These are phyloP conservation scores for Eupithecia vulgata DNA, from an alignment of 2,888 invertebrate genomes.

Conservation along the genomic window DNA sequence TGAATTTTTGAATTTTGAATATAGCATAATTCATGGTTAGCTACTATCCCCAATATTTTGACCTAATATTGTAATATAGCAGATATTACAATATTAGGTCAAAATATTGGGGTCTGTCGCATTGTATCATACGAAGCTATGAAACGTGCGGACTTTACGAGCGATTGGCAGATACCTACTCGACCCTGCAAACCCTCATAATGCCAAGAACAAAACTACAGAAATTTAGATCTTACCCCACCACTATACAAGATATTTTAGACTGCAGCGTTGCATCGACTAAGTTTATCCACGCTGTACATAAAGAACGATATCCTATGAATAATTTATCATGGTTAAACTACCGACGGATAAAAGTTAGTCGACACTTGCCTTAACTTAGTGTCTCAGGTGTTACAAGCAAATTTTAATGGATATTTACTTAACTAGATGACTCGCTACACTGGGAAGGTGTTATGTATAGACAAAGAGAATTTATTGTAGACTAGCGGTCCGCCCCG, in stretches of 20 bases:
- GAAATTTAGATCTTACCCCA: slow-evolving; percentile 19
- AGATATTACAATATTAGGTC: no score
- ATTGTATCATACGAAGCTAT: slow-evolving; percentile 40
- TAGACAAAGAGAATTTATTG: no score
- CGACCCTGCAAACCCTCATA: slow-evolving; percentile 29
- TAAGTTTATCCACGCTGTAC: slow-evolving; percentile 23
- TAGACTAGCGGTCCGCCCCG: no score
- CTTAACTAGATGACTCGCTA: slow-evolving; percentile 30
- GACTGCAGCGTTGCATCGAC: neutral
- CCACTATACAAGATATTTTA: slow-evolving; percentile 5
- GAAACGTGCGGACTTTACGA: slow-evolving; percentile 40
- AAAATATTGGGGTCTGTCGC: slow-evolving; percentile 42
- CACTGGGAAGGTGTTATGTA: neutral
- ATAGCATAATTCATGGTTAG: no score
- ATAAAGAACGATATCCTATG: slow-evolving; percentile 41
- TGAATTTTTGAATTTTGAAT: no score
- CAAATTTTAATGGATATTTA: slow-evolving; percentile 50
- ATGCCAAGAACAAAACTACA: neutral
- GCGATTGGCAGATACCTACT: slow-evolving; percentile 42
- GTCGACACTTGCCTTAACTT: slow-evolving; percentile 37
- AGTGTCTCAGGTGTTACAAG: slow-evolving; percentile 47
- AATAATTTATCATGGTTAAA: slow-evolving; percentile 48
- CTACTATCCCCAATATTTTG: no score
- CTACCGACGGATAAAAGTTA: slow-evolving; percentile 46
- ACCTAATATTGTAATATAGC: no score